Base-by-base conservation (phyloP, 2,888 invertebrate species). In the Drosophila antonietae region DNA sequence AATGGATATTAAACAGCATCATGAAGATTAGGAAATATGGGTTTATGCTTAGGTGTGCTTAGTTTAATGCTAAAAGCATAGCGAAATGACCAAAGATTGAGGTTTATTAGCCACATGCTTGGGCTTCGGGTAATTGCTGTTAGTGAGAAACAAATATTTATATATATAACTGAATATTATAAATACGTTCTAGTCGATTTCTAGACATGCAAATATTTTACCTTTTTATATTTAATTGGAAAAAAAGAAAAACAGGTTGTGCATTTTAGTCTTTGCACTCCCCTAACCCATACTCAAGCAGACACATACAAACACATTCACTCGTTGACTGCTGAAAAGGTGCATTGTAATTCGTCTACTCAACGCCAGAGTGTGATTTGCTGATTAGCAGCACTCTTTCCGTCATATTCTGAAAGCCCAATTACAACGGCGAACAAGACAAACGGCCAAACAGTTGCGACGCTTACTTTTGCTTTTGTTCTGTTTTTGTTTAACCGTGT, bases 351-450 rank as follows among this genome's bases (percentile, higher is more conserved):
- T 88, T 90, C 86, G 86, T 83, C 89, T 83, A 90, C 89, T 90
- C 86, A 81, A 81, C 81, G 80, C 88, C 75, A 80, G 71, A 88
- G 81, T 88, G 71, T 82, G 87, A 91, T 91, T 90, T 90, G 90
- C 90, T 90, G 90, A 91, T 91, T 90, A 91, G 89, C 90, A 87
- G 83, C 89, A 90, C 81, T 83, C 82, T 89, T 90, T 91, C 90
- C 90, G 90, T 90, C 91, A 91, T 90, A 87, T 91, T 90, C 87
- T 86, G 75, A 88, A 75, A 86, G 81, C 78, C 81, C 88, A 83
- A 80, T 87, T 89, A 89, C 87, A 89, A 87, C 72, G 64, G 71
- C 59, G 71, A 74, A 68, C 69, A 79, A 81, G 82, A 83, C 84
- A 87, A 84, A 78, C 75, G 75, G 78, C 71, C 69, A 81, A 88